These are phyloP conservation scores for Diglossa cyanea DNA, from an alignment of 2,797 vertebrate genomes.

Conservation along the genomic window DNA sequence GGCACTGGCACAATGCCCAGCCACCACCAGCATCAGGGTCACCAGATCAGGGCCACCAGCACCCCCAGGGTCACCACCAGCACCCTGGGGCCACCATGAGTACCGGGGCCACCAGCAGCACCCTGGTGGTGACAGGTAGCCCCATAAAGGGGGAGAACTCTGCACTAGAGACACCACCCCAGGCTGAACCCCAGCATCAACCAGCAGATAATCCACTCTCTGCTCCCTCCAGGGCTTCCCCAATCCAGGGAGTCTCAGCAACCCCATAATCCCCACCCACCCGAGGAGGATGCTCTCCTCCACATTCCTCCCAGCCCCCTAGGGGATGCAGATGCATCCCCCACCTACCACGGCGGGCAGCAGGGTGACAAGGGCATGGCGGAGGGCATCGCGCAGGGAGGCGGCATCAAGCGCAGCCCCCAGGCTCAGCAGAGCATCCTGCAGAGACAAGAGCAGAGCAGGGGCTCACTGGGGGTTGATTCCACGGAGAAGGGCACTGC, in stretches of 20 bases:
- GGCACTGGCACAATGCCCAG: background rate
- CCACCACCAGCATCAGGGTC: background rate
- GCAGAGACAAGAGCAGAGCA: background rate
- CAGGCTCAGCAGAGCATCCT: constrained; percentile 91
- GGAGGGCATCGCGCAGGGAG: constrained; percentile 81
- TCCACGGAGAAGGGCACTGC: background rate
- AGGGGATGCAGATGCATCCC: background rate
- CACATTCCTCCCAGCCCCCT: background rate
- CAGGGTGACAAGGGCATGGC: constrained; percentile 82
- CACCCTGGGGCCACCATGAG: background rate
- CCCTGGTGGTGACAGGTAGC: background rate
- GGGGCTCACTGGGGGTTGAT: background rate
- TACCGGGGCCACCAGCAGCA: background rate
- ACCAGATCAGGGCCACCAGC: background rate
- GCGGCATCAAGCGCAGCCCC: constrained; percentile 82
- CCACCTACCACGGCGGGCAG: constrained; percentile 86
- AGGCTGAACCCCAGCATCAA: background rate
- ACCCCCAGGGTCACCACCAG: background rate
- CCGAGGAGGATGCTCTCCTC: background rate
- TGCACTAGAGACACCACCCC: background rate
- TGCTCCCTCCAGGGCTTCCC: background rate
- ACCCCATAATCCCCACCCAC: background rate
- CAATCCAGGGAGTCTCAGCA: background rate
- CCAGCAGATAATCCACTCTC: background rate
- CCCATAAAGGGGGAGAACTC: background rate